These are phyloP conservation scores for Unio delphinus DNA, from an alignment of 2,888 invertebrate genomes.

Conservation along the genomic window DNA sequence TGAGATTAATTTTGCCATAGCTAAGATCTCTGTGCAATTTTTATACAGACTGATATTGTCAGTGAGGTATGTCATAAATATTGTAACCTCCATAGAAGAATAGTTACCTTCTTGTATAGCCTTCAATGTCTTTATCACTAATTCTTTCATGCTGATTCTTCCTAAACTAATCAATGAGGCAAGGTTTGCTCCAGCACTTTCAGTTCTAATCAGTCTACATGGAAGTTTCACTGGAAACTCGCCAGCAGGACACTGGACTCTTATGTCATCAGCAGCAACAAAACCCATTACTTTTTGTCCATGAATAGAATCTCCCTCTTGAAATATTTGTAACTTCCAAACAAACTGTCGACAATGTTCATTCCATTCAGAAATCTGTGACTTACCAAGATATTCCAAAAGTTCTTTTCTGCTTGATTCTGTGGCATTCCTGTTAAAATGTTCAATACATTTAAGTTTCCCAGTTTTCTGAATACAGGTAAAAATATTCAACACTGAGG, in stretches of 20 bases:
- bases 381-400: no score
- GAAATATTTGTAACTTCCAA: background rate
- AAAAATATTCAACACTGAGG: no score
- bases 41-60: background rate
- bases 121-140: background rate
- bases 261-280: background rate
- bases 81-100: background rate
- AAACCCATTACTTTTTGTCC: no score
- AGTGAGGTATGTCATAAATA: slow-evolving; percentile 4
- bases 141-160: slow-evolving; percentile 2
- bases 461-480: no score
- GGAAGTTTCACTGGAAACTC: slow-evolving; percentile 7
- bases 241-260: background rate
- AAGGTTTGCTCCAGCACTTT: background rate
- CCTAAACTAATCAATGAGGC: background rate
- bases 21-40: background rate
- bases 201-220: background rate
- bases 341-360: background rate
- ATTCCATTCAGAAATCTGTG: background rate
- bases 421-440: no score
- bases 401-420: no score
- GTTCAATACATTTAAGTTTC: no score
- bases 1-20: background rate
- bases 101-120: background rate
- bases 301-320: no score